Evolutionary conservation across 2,888 invertebrate genomes (phyloP).

Genomic region (Coecobrya sp.): DNA sequence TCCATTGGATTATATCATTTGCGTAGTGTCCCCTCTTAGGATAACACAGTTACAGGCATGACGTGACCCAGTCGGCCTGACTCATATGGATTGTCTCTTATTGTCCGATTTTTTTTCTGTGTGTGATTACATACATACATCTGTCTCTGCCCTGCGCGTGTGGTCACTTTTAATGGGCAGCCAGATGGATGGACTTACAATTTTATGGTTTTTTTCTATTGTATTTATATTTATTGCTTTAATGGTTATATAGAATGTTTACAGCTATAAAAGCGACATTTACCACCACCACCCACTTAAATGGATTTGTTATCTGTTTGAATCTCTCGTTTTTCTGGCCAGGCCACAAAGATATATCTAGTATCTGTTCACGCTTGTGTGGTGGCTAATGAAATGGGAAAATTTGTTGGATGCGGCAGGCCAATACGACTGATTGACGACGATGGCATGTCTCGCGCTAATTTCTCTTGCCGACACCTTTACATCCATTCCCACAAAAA

Average conservation of each 20-base stretch:
- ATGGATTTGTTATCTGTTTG: background rate
- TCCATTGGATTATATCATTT: too few species aligned
- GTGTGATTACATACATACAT: background rate
- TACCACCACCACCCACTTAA: background rate
- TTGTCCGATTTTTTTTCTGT: background rate
- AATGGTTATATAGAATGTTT: background rate
- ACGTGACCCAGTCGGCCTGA: too few species aligned
- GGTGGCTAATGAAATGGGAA: constrained; percentile 10
- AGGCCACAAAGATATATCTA: background rate
- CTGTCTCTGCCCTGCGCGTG: background rate
- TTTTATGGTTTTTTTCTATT: background rate
- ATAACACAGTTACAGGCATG: too few species aligned
- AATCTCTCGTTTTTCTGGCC: background rate
- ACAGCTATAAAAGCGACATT: background rate
- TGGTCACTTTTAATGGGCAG: constrained; percentile 35
- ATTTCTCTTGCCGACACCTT: constrained; percentile 73
- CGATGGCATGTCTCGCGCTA: constrained; percentile 65
- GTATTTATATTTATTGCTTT: too few species aligned
- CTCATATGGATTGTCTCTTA: too few species aligned
- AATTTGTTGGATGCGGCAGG: constrained; percentile 27
- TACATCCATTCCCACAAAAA: too few species aligned
- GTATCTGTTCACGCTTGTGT: background rate
- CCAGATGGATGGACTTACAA: constrained; percentile 22
- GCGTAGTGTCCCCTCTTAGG: too few species aligned
- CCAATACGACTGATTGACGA: constrained; percentile 62